These are phyloP conservation scores for Apis dorsata DNA, from an alignment of 1,140 invertebrate species.

Conservation along the genomic window DNA sequence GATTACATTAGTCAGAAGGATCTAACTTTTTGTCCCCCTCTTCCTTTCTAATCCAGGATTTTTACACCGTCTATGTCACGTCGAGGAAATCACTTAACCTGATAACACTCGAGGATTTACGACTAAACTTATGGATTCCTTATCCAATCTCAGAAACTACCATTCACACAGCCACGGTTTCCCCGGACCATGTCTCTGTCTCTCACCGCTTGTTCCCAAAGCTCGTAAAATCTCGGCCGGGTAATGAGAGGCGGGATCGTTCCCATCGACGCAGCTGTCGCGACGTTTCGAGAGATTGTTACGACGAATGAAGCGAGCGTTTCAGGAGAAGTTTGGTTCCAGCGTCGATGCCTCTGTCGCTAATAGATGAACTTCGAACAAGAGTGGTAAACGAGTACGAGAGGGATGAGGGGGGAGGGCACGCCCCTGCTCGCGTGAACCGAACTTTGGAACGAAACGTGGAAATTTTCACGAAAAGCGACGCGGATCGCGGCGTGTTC, in stretches of 20 bases:
- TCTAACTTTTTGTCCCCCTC: no score
- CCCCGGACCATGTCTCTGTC: background rate
- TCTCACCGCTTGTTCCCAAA: background rate
- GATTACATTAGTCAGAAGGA: no score
- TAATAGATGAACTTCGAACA: constrained; percentile 18
- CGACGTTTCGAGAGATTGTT: constrained; percentile 15
- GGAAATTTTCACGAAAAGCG: background rate
- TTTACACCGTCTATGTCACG: constrained; percentile 29
- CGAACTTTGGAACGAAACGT: background rate
- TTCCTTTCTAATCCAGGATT: background rate
- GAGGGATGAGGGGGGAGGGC: background rate
- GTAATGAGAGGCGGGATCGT: constrained; percentile 49
- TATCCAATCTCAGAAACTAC: constrained; percentile 73
- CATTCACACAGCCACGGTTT: constrained; percentile 30
- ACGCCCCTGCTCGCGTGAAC: background rate
- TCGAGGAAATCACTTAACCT: constrained; percentile 68
- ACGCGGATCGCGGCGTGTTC: background rate
- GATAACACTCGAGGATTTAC: constrained; percentile 69
- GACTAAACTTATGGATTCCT: constrained; percentile 74
- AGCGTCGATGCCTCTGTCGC: background rate
- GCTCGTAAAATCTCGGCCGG: constrained; percentile 52
- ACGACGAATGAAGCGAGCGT: constrained; percentile 22
- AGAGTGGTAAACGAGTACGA: background rate
- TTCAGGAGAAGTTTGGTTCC: constrained; percentile 23
- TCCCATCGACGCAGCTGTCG: constrained; percentile 40